A percentile compares a stretch with the other conserved stretches of the same genome.
Conservation (phyloP, 2,888 invertebrate genomes). For the Molorchus minor region DNA sequence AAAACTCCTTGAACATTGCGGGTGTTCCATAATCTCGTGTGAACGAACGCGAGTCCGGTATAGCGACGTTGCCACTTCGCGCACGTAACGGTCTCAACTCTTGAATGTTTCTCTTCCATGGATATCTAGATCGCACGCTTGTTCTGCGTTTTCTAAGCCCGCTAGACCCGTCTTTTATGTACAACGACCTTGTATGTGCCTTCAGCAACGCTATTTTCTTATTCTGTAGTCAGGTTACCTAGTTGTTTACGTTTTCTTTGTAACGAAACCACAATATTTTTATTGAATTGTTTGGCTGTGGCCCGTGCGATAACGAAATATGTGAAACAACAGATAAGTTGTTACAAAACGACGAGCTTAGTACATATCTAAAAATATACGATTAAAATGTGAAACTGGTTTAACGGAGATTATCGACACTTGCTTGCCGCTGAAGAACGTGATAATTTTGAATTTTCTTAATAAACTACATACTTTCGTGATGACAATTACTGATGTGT, state of each 20-base stretch:
- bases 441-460: neutral
- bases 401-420: slow-evolving; percentile 25
- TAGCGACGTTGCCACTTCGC: slow-evolving; percentile 55
- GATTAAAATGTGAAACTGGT: slow-evolving; percentile 9
- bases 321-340: slow-evolving; percentile 18
- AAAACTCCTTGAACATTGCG: slow-evolving; percentile 51
- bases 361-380: slow-evolving; percentile 31
- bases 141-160: slow-evolving; percentile 50
- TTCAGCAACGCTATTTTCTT: slow-evolving; percentile 26
- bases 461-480: neutral
- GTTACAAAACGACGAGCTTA: slow-evolving; percentile 17
- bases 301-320: slow-evolving; percentile 5
- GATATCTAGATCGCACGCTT: slow-evolving; percentile 57
- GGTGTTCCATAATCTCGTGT: slow-evolving; percentile 57
- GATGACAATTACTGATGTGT: neutral
- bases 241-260: slow-evolving; percentile 21
- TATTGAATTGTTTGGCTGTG: slow-evolving; percentile 5
- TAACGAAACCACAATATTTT: slow-evolving; percentile 20
- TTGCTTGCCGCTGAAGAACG: slow-evolving; percentile 16
- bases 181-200: slow-evolving; percentile 50
- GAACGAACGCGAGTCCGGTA: slow-evolving; percentile 59
- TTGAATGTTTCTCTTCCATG: slow-evolving; percentile 55
- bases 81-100: slow-evolving; percentile 58
- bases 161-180: slow-evolving; percentile 52
- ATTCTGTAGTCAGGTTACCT: slow-evolving; percentile 19